These are phyloP conservation scores for Drosophila nr. perissopoda DNA, from an alignment of 2,888 invertebrate genomes.

Conservation along the genomic window DNA sequence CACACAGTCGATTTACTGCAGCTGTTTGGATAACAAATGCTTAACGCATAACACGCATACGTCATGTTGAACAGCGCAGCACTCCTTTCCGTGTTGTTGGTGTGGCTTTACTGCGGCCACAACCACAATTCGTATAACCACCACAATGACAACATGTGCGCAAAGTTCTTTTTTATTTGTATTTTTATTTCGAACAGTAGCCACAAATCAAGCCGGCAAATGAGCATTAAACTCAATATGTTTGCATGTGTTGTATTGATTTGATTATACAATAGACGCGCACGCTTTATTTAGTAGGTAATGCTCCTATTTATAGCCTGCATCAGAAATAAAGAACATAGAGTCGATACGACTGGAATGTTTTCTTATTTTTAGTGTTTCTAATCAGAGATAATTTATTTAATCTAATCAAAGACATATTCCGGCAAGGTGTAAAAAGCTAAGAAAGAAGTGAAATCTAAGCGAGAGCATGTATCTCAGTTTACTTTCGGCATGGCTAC, in stretches of 20 bases:
- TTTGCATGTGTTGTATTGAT: slow-evolving; percentile 53
- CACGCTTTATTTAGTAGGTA: not conserved
- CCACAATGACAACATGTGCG: slow-evolving; percentile 36
- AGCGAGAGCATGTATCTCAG: not conserved
- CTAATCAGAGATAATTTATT: too few relatives aligned
- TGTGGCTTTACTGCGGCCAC: slow-evolving; percentile 14
- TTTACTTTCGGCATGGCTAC: not conserved
- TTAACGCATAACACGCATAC: slow-evolving; percentile 63
- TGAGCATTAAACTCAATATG: slow-evolving; percentile 21
- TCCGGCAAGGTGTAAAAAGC: not conserved
- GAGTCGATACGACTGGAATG: not conserved
- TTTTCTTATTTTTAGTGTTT: not conserved
- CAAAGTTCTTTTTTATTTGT: not conserved
- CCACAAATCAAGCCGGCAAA: slow-evolving; percentile 58
- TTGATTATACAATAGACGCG: slow-evolving; percentile 38
- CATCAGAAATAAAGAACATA: not conserved
- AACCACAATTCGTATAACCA: slow-evolving; percentile 2
- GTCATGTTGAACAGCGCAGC: slow-evolving; percentile 54
- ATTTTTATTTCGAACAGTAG: slow-evolving; percentile 20
- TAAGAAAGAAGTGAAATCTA: not conserved
- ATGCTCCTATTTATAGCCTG: slow-evolving; percentile 4
- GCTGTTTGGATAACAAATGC: slow-evolving; percentile 52
- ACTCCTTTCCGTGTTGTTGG: slow-evolving; percentile 4
- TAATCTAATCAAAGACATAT: not conserved
- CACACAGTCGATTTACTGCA: slow-evolving; percentile 52